Evolutionary conservation across 2,888 invertebrate species (phyloP), one percentile per base, ranked within the genome.

Genomic region (Bimastos eiseni): DNA sequence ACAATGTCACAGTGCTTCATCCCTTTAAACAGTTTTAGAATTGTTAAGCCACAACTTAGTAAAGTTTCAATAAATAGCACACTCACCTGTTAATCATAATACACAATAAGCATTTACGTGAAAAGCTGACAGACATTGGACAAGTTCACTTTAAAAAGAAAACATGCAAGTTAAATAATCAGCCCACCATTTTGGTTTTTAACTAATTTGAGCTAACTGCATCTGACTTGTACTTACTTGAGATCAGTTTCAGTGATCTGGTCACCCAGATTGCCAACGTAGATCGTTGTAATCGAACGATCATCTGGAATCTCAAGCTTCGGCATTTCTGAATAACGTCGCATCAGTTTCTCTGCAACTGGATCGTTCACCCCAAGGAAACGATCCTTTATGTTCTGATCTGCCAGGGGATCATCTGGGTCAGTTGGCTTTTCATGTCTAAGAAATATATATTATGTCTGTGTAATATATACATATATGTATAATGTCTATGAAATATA

Each of bases 301-400:
- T 99, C 99, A 94, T 99, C 99, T 0, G 99, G 99, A 0, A 98
- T 97, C 86, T 98, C 98, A 86, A 99, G 95, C 30, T 98, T 98
- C 0, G 99, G 99, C 97, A 99, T 97, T 0, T 98, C 97, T 17
- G 98, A 97, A 0, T 98, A 98, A 92, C 98, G 96, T 91, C 97
- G 97, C 96, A 99, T 96, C 92, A 98, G 95, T 95, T 98, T 98
- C 93, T 98, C 98, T 4, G 98, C 98, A 5, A 99, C 98, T 0
- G 98, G 98, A 95, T 98, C 98, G 95, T 98, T 98, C 0, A 97
- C 97, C 91, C 98, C 98, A 95, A 98, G 98, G 95, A 98, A 98
- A 90, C 95, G 92, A 92, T 95, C 95, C 94, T 97, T 98, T 92
- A 98, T 98, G 94, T 98, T 99, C 95, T 98, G 98, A 95, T 98